Evolutionary conservation across 2,888 invertebrate genomes (phyloP).

Genomic region (Xestoiulus laeticollis): DNA sequence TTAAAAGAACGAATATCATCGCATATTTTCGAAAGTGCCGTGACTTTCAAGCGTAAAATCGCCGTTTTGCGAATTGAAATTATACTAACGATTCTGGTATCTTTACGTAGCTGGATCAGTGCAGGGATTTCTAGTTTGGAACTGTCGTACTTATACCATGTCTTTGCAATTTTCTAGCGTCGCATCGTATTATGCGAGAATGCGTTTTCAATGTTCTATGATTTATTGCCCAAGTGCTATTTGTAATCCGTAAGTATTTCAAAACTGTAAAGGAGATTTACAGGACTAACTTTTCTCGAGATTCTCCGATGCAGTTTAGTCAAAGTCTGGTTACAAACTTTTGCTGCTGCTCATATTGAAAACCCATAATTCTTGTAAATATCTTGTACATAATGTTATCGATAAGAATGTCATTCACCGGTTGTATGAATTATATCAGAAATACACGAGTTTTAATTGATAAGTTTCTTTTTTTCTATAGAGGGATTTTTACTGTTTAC

Average conservation of each 20-base stretch:
- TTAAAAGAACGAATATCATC: background rate
- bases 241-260: constrained; percentile 18
- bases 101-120: background rate
- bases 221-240: constrained; percentile 39
- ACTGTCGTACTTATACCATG: background rate
- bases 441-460: constrained; percentile 18
- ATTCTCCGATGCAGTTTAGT: background rate
- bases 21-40: background rate
- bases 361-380: background rate
- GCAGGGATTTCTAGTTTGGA: background rate
- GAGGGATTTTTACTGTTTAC: no score
- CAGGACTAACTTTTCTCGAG: background rate
- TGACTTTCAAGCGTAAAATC: background rate
- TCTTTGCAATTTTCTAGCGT: background rate
- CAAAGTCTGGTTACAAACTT: background rate
- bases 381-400: constrained; percentile 25
- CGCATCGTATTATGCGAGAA: background rate
- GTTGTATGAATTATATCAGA: background rate
- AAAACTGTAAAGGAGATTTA: constrained; percentile 13
- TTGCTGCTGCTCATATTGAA: constrained; percentile 12
- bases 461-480: background rate
- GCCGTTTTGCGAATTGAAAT: background rate
- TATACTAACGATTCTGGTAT: background rate
- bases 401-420: background rate
- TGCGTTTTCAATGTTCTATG: background rate